Evolutionary conservation across 2,888 invertebrate genomes (phyloP).

Genomic region (Drosophila parthenogenetica): DNA sequence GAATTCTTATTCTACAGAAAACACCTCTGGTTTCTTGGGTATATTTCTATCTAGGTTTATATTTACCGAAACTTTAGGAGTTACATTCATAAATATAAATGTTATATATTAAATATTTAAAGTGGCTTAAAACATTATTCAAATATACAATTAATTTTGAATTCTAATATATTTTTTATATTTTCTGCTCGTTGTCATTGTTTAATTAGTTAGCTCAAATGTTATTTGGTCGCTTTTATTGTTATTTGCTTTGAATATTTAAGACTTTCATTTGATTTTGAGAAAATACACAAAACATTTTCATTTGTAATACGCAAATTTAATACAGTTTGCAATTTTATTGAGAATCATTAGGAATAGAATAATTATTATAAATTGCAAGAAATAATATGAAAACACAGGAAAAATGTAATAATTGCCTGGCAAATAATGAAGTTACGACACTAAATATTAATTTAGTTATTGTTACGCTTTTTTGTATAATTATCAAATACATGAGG

Average conservation of each 20-base stretch:
- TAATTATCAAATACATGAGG: slow-evolving; percentile 65
- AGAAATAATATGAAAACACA: slow-evolving; percentile 49
- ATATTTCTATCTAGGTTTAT: slow-evolving; percentile 17
- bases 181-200: slow-evolving; percentile 36
- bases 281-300: slow-evolving; percentile 46
- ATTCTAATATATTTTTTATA: slow-evolving; percentile 22
- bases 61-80: slow-evolving; percentile 11
- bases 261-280: slow-evolving; percentile 41
- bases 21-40: not conserved
- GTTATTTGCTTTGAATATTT: slow-evolving; percentile 7
- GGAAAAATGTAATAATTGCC: slow-evolving; percentile 7
- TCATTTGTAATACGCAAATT: slow-evolving; percentile 58
- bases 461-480: slow-evolving; percentile 59
- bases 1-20: not conserved
- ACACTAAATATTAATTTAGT: slow-evolving; percentile 55
- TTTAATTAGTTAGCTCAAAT: slow-evolving; percentile 51
- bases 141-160: slow-evolving; percentile 40
- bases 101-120: slow-evolving; percentile 39
- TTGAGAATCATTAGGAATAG: slow-evolving; percentile 41
- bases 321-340: slow-evolving; percentile 70
- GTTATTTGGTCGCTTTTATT: slow-evolving; percentile 50
- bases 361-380: slow-evolving; percentile 35
- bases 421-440: slow-evolving; percentile 45
- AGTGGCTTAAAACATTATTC: slow-evolving; percentile 33
- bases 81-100: slow-evolving; percentile 32